Percentiles rank a stretch among this genome's conserved stretches.
phyloP scores from a whole-genome alignment of 2,888 invertebrate species.

The Proisotoma minuta region DNA sequence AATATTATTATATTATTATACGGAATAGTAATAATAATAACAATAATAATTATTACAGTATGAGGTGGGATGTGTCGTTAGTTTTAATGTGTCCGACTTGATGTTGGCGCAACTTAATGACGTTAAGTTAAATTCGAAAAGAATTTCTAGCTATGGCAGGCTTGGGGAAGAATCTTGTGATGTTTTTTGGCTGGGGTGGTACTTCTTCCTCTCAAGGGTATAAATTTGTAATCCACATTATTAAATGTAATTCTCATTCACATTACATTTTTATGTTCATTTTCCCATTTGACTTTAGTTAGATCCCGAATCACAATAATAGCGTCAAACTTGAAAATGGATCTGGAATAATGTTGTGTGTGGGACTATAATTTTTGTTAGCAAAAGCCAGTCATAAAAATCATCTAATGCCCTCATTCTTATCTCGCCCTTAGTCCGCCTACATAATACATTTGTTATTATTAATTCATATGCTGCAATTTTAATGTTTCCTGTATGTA shows the following conservation, averaged over 20 bases:
- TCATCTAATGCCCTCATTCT: slow-evolving; percentile 10
- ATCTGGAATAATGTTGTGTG: background rate
- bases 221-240: slow-evolving; percentile 37
- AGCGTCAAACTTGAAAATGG: background rate
- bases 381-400: slow-evolving; percentile 1
- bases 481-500: slow-evolving; percentile 17
- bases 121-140: slow-evolving; percentile 24
- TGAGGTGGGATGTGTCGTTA: slow-evolving; percentile 48
- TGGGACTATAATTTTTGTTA: slow-evolving; percentile 14
- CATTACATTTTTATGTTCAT: slow-evolving; percentile 15
- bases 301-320: background rate
- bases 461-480: slow-evolving; percentile 16
- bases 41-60: slow-evolving; percentile 47
- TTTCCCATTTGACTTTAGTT: background rate
- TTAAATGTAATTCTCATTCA: slow-evolving; percentile 27
- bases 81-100: slow-evolving; percentile 48
- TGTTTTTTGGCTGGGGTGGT: too few relatives aligned
- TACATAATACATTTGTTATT: slow-evolving; percentile 5
- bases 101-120: slow-evolving; percentile 43
- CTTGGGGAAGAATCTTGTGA: slow-evolving; percentile 10
- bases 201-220: slow-evolving; percentile 28
- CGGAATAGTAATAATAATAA: slow-evolving; percentile 33
- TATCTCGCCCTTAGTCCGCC: slow-evolving; percentile 9
- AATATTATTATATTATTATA: too few relatives aligned
- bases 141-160: slow-evolving; percentile 7